These are phyloP conservation scores for Aspidiotus destructor DNA, from an alignment of 2,888 invertebrate species.

Conservation along the genomic window DNA sequence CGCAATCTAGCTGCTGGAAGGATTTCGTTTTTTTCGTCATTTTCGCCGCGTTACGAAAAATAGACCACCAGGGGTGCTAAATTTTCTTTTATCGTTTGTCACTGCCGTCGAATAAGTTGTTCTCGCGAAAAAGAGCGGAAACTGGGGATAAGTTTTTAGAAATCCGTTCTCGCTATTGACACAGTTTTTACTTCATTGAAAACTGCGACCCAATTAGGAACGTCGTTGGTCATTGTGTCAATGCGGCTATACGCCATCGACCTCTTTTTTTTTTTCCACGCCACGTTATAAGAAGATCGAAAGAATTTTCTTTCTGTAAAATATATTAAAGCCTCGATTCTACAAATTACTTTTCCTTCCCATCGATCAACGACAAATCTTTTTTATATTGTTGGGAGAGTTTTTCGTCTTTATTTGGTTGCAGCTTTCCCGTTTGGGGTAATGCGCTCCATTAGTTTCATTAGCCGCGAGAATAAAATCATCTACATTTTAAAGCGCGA, in stretches of 20 bases:
- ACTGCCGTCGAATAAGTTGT: background rate
- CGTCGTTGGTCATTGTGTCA: too few relatives aligned
- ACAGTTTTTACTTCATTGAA: too few relatives aligned
- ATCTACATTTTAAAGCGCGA: too few relatives aligned
- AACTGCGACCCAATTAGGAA: too few relatives aligned
- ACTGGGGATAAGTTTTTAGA: background rate
- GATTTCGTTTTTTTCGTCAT: background rate
- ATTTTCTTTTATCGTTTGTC: background rate
- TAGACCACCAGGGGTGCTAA: background rate
- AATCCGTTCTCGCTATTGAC: too few relatives aligned
- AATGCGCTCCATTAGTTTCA: too few relatives aligned
- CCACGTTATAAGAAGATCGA: background rate
- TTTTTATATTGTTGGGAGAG: too few relatives aligned
- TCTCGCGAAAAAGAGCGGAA: background rate
- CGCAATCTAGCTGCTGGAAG: background rate
- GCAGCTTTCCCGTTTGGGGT: too few relatives aligned
- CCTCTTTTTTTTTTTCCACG: background rate
- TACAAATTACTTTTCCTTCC: conserved; percentile 21
- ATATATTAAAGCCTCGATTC: conserved; percentile 18
- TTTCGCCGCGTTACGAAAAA: background rate
- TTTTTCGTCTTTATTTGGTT: too few relatives aligned
- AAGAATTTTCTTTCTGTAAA: conserved; percentile 16
- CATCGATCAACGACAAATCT: background rate
- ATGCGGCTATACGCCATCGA: too few relatives aligned
- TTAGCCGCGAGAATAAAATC: too few relatives aligned